Conservation (phyloP, 2,797 vertebrate species). For the Eidolon dupreanum region DNA sequence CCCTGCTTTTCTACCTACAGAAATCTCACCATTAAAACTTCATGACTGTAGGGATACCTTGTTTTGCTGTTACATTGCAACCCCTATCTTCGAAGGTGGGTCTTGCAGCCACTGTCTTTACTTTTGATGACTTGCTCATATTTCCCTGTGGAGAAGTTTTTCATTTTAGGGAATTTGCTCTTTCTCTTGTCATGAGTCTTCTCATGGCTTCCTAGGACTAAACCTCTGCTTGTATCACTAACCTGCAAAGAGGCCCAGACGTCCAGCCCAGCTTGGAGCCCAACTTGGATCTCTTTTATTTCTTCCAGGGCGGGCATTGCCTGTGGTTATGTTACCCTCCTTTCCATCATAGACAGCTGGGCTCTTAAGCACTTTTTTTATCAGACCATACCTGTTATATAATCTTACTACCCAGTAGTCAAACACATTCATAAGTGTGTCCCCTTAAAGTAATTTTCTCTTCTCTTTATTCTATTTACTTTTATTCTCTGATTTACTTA, state of each 20-base stretch:
- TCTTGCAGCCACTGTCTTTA: neutral
- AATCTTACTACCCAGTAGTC: neutral
- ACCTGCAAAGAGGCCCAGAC: neutral
- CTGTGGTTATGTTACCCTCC: neutral
- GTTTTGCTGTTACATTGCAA: neutral
- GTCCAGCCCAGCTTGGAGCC: neutral
- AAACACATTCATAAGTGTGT: neutral
- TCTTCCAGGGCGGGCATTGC: neutral
- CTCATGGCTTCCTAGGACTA: neutral
- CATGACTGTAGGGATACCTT: neutral
- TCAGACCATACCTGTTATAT: neutral
- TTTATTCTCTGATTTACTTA: constrained; percentile 12
- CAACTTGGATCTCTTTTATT: neutral
- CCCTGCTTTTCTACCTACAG: neutral
- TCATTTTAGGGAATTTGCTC: neutral
- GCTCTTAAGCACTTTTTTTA: neutral
- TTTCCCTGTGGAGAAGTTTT: neutral
- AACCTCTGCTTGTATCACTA: neutral
- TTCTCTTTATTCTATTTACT: neutral
- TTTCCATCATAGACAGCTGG: neutral
- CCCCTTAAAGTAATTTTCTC: neutral
- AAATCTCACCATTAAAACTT: neutral
- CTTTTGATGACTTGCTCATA: neutral
- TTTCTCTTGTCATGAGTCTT: neutral
- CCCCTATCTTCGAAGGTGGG: neutral